Conservation (phyloP, 2,113 vertebrate genomes). For the Felis catus region F.catus_Fca126_mat1.0 CM031414.1:93163501-93164000, state of each 20-base stretch:
- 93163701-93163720: background rate
- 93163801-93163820: background rate
- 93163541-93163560: constrained; percentile 13
- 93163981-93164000: constrained; percentile 54
- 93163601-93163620: background rate
- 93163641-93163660: background rate
- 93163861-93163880: constrained; percentile 49
- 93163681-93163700: background rate
- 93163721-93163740: background rate
- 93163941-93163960: constrained; percentile 35
- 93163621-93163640: background rate
- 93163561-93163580: background rate
- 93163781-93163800: constrained; percentile 41
- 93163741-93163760: background rate
- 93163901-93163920: constrained; percentile 71
- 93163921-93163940: constrained; percentile 73
- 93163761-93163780: background rate
- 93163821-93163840: background rate
- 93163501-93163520: background rate
- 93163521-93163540: constrained; percentile 19
- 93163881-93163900: constrained; percentile 63
- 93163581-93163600: background rate
- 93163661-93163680: background rate
- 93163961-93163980: constrained; percentile 60
- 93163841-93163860: background rate